A percentile compares a stretch with the other conserved stretches of the same genome.
These are phyloP conservation scores for Spinibarbus caldwelli DNA, from an alignment of 2,797 vertebrate species.

Conservation along the genomic window DNA sequence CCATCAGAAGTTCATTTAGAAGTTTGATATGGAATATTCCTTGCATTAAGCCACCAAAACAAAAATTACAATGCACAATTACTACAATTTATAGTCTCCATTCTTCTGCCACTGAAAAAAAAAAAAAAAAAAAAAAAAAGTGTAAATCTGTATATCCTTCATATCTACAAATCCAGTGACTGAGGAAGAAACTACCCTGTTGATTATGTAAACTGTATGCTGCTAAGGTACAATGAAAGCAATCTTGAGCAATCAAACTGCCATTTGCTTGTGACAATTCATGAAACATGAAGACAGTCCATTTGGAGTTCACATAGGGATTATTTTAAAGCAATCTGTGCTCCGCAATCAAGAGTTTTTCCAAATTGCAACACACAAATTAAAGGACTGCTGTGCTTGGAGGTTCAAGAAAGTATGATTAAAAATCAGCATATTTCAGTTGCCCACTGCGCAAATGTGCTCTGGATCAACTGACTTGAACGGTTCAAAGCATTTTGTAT, in stretches of 20 bases:
- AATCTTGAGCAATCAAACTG: constrained; percentile 21
- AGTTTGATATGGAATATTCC: neutral
- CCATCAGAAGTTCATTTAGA: neutral
- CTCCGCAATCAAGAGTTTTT: constrained; percentile 23
- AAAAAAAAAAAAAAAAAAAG: too few species aligned
- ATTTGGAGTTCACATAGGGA: neutral
- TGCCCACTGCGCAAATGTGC: constrained; percentile 1
- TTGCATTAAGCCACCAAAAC: neutral
- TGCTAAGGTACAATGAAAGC: neutral
- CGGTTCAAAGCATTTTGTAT: constrained; percentile 34
- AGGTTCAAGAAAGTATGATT: neutral
- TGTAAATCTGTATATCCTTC: neutral
- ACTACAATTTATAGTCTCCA: neutral
- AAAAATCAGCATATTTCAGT: neutral
- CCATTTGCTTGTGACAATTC: neutral
- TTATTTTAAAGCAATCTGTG: constrained; percentile 9
- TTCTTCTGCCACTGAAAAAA: neutral
- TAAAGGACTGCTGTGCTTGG: neutral
- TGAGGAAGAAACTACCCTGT: neutral
- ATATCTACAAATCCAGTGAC: neutral
- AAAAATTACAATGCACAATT: neutral
- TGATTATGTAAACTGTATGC: neutral
- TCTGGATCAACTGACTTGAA: constrained; percentile 2
- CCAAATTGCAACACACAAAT: constrained; percentile 9
- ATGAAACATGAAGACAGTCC: constrained; percentile 1